These are phyloP conservation scores for Bergia puertoricense DNA, from an alignment of 92 coral and sea anemone genomes.

Conservation along the genomic window DNA sequence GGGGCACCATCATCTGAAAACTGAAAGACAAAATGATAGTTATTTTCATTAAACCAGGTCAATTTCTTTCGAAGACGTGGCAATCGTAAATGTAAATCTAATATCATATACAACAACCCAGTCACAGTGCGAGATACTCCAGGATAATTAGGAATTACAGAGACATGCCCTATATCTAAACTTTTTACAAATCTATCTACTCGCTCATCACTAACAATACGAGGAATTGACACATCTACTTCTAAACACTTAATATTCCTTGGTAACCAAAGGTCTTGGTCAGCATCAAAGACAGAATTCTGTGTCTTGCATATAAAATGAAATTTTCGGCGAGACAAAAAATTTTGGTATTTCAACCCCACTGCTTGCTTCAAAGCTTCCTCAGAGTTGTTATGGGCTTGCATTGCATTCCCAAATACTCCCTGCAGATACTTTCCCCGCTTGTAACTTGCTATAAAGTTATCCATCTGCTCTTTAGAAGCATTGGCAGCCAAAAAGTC, in stretches of 20 bases:
- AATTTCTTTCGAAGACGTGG: conserved; percentile 14
- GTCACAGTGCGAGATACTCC: conserved; percentile 45
- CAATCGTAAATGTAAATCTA: conserved; percentile 22
- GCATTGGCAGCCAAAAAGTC: conserved; percentile 61
- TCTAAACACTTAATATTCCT: too few relatives aligned
- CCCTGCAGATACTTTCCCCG: conserved; percentile 67
- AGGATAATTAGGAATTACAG: conserved; percentile 19
- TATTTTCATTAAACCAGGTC: conserved; percentile 42
- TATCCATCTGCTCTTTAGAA: conserved; percentile 46
- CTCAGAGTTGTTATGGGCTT: conserved; percentile 45
- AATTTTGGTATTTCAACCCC: conserved; percentile 44
- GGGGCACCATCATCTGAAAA: background rate
- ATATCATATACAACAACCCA: background rate
- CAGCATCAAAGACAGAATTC: conserved; percentile 53
- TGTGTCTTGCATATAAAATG: conserved; percentile 56
- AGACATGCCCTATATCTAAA: conserved; percentile 29
- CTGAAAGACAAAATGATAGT: conserved; percentile 23
- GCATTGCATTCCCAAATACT: conserved; percentile 64
- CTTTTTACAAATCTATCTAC: conserved; percentile 52
- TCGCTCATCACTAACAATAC: conserved; percentile 7
- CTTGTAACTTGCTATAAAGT: conserved; percentile 56
- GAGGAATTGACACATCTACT: too few relatives aligned
- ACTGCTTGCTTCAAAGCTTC: conserved; percentile 67
- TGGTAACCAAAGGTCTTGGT: conserved; percentile 17
- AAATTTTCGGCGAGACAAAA: conserved; percentile 49